Evolutionary conservation across 2,113 vertebrate species (phyloP), one percentile per base, ranked within the genome.

Genomic region (Megaptera novaeangliae): DNA sequence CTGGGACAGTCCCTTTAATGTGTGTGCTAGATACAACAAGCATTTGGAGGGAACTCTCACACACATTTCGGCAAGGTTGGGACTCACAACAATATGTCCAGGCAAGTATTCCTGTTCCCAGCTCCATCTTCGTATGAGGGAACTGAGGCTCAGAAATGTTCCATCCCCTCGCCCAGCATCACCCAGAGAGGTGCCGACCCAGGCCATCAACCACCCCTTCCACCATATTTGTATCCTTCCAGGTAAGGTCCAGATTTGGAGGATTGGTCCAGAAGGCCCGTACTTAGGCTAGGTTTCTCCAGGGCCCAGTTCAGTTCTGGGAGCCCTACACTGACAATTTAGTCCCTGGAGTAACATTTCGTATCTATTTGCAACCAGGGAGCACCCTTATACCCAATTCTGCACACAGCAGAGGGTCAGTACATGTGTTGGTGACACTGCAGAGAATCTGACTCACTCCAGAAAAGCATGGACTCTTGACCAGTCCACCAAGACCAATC

Each of bases 11-110:
- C 36, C 15, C 49, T 29, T 29, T 20, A 31, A 39, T 23, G 27
- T 1, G 3, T n/a, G 6, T 8, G 39, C 6, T 0, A 0, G 63
- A 36, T 6, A 36, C 17, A 39, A 1, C 5, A 4, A 74, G 52
- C 5, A 10, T 14, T 15, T 20, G 27, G 52, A 34, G 41, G 2
- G 29, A 25, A 6, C 36, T 80, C 49, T 31, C 31, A 61, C 31
- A 57, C 18, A 13, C 27, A 20, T 39, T 29, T 55, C 7, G 5
- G 49, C 71, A 41, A 57, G 34, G 20, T 49, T n/a, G 44, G 66
- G 69, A 64, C 64, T 64, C 57, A 52, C 31, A 66, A 8, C 13
- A 39, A 2, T 7, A 8, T 0, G 8, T 8, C 14, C 34, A 29
- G 66, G 39, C 12, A 3, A 74, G 18, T 46, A 17, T 6, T 11